Conservation (phyloP, 2,888 invertebrate genomes). For the Drosophila niveifrons region DNA sequence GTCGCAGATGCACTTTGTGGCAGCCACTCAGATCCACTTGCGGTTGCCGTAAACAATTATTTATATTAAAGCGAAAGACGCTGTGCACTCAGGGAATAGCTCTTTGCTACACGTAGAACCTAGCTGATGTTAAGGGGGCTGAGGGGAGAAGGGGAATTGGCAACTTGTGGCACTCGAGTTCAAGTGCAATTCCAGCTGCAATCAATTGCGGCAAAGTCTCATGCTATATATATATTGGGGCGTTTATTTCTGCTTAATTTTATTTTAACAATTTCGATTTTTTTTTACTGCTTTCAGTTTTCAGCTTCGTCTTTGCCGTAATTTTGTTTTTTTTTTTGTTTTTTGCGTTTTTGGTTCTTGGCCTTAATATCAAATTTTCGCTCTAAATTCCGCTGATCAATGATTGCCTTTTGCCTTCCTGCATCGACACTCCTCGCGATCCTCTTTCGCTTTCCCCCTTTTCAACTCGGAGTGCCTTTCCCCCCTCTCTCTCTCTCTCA, state of each 20-base stretch:
- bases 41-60: slow-evolving; percentile 72
- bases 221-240: slow-evolving; percentile 55
- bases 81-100: slow-evolving; percentile 25
- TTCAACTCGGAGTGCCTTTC: no score
- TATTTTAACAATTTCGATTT: slow-evolving; percentile 72
- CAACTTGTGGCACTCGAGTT: neutral
- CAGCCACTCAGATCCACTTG: slow-evolving; percentile 40
- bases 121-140: slow-evolving; percentile 14
- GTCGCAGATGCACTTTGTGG: slow-evolving; percentile 56
- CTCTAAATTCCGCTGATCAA: slow-evolving; percentile 82
- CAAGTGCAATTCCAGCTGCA: slow-evolving; percentile 15
- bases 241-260: slow-evolving; percentile 82
- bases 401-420: slow-evolving; percentile 78
- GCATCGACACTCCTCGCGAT: slow-evolving; percentile 28
- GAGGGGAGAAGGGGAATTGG: neutral
- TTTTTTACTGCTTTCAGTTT: slow-evolving; percentile 38
- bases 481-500: neutral
- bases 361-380: slow-evolving; percentile 81
- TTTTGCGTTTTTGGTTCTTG: slow-evolving; percentile 49
- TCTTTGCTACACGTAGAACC: slow-evolving; percentile 12
- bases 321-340: slow-evolving; percentile 35
- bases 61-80: slow-evolving; percentile 69
- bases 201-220: slow-evolving; percentile 33
- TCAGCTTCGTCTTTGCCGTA: slow-evolving; percentile 60
- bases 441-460: neutral